Evolutionary conservation across 2,113 vertebrate species (phyloP).

Genomic region (Beaufortia kweichowensis): DNA sequence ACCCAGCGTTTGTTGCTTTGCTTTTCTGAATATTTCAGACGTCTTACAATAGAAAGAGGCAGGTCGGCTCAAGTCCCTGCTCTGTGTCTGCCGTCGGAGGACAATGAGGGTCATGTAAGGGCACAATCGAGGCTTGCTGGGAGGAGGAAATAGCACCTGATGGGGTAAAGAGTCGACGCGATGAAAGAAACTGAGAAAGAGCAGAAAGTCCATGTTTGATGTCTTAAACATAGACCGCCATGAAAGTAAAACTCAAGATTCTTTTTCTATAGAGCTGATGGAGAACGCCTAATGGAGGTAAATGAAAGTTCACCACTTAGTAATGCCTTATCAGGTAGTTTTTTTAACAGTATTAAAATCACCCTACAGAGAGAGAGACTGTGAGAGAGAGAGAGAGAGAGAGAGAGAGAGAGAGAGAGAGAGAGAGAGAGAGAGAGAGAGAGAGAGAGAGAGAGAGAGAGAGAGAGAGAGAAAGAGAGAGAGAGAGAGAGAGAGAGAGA

Average conservation of each 20-base stretch:
- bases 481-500: constrained; percentile 35
- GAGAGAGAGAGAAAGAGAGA: constrained; percentile 17
- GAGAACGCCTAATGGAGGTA: background rate
- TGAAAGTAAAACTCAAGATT: background rate
- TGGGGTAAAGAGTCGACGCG: background rate
- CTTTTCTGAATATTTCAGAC: constrained; percentile 33
- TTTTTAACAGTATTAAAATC: background rate
- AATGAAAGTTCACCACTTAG: background rate
- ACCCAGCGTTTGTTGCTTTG: constrained; percentile 23
- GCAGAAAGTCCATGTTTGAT: constrained; percentile 10
- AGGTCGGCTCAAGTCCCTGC: constrained; percentile 25
- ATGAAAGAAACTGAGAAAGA: constrained; percentile 21
- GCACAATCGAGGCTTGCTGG: background rate
- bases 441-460: background rate
- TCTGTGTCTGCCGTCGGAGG: background rate
- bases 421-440: background rate
- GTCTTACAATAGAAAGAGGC: constrained; percentile 19
- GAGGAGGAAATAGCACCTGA: constrained; percentile 4
- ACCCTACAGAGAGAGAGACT: background rate
- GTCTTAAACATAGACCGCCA: constrained; percentile 7
- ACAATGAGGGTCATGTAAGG: constrained; percentile 34
- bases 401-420: too few species aligned
- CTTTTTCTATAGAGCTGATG: constrained; percentile 11
- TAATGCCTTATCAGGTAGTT: background rate
- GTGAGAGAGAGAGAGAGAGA: constrained; percentile 34